Evolutionary conservation across 1,140 invertebrate species (phyloP), one percentile per base, ranked within the genome.

Genomic region (Chironomus striatipennis): DNA sequence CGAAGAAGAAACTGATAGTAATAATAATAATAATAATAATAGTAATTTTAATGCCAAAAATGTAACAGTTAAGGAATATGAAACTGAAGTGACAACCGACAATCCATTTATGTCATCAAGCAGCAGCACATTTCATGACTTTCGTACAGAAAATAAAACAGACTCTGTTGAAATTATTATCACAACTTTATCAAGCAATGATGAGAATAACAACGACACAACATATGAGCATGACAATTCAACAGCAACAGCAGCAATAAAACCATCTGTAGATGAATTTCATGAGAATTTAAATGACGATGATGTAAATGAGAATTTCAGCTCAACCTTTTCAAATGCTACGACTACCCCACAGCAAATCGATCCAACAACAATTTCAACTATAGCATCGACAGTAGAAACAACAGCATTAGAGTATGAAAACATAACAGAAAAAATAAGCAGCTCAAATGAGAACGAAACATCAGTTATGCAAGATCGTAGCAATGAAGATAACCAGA

Each of bases 41-140:
- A 47, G 43, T 47, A 47, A 47, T 47, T 1, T 10, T 10, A 47
- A 47, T 57, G 47, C 47, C 47, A 57, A 57, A 57, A 57, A 57
- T n/a, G 4, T 57, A 57, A 57, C n/a, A 57, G 5, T 57, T 57
- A 57, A 57, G 47, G 47, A 57, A 57, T n/a, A 57, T 57, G 47
- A 57, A 57, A 57, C 47, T 15, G 47, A 57, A 15, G 12, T n/a
- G 12, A n/a, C 47, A 57, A 15, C 12, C 47, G n/a, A 57, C 47
- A 57, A 34, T 34, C n/a, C 47, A 57, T n/a, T n/a, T 57, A 57
- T 57, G 47, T n/a, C 47, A 57, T n/a, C 47, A 57, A 57, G n/a
- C 47, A 57, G 2, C 43, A 57, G 15, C 47, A 57, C 47, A 15
- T 57, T 57, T 57, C 47, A 57, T 12, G n/a, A 57, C 47, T 57